These are phyloP conservation scores for Hemithea aestivaria DNA, from an alignment of 2,888 invertebrate species.

Conservation along the genomic window DNA sequence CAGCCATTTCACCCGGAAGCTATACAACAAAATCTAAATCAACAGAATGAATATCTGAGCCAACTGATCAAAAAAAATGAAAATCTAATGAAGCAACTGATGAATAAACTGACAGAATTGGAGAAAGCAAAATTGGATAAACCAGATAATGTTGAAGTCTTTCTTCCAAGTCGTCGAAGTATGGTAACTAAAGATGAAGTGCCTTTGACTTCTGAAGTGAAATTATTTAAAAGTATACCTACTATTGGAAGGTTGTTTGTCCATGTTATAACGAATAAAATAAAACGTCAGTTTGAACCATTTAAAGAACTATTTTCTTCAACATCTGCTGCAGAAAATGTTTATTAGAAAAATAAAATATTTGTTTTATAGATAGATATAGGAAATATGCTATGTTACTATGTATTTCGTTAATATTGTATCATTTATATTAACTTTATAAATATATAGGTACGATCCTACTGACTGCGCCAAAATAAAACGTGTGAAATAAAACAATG, in stretches of 20 bases:
- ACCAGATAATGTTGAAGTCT: constrained; percentile 47
- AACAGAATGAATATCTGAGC: constrained; percentile 54
- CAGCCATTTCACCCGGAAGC: constrained; percentile 29
- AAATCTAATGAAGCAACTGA: constrained; percentile 39
- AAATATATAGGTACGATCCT: no score
- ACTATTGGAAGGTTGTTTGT: constrained; percentile 48
- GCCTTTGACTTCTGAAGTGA: constrained; percentile 34
- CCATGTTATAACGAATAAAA: constrained; percentile 39
- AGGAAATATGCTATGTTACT: no score
- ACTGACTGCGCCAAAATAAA: no score
- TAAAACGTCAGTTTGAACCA: constrained; percentile 26
- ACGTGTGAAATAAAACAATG: no score
- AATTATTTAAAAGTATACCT: constrained; percentile 44
- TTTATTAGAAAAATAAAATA: no score
- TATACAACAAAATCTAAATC: constrained; percentile 48
- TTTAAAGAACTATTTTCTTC: constrained; percentile 2
- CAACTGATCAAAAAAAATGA: constrained; percentile 41
- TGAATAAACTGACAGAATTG: constrained; percentile 39
- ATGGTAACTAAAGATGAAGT: constrained; percentile 23
- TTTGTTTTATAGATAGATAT: no score
- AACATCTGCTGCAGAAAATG: neutral
- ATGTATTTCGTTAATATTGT: no score
- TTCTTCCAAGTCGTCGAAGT: constrained; percentile 30
- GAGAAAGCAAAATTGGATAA: constrained; percentile 39
- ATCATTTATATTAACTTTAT: no score